A percentile compares a stretch with the other conserved stretches of the same genome.
These are phyloP conservation scores for Pocota personata DNA, from an alignment of 2,888 invertebrate species.

Conservation along the genomic window DNA sequence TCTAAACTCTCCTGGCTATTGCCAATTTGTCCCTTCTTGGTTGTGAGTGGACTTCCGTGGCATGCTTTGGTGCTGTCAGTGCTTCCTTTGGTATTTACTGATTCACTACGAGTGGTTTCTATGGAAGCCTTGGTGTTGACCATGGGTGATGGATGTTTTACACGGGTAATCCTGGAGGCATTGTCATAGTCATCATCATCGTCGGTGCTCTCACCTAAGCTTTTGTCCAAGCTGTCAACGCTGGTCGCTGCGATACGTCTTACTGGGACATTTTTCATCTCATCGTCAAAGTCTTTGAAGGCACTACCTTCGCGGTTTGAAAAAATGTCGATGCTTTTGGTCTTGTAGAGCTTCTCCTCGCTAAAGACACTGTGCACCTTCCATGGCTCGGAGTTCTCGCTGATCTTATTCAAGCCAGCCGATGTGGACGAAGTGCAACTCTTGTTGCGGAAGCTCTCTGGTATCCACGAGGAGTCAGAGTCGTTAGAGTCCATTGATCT, in stretches of 20 bases:
- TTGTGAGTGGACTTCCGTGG: slow-evolving; percentile 25
- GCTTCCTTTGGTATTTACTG: slow-evolving; percentile 21
- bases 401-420: slow-evolving; percentile 73
- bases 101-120: slow-evolving; percentile 6
- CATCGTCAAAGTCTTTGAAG: slow-evolving; percentile 81
- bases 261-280: slow-evolving; percentile 79
- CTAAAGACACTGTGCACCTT: slow-evolving; percentile 66
- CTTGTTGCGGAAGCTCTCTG: slow-evolving; percentile 73
- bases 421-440: slow-evolving; percentile 55
- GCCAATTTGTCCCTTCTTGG: slow-evolving; percentile 74
- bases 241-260: slow-evolving; percentile 75
- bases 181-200: slow-evolving; percentile 76
- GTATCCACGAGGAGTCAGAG: slow-evolving; percentile 78
- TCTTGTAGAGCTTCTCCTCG: slow-evolving; percentile 77
- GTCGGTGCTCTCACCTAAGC: slow-evolving; percentile 76
- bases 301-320: slow-evolving; percentile 76
- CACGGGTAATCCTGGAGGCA: slow-evolving; percentile 75
- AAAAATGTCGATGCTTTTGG: slow-evolving; percentile 81
- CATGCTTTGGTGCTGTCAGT: slow-evolving; percentile 21
- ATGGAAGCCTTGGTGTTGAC: slow-evolving; percentile 15
- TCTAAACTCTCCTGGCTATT: slow-evolving; percentile 79
- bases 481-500: slow-evolving; percentile 77
- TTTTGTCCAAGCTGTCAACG: slow-evolving; percentile 56
- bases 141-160: slow-evolving; percentile 53
- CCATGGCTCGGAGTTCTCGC: slow-evolving; percentile 76